These are phyloP conservation scores for Pavo muticus DNA, from an alignment of 2,113 vertebrate species.

Conservation along the genomic window DNA sequence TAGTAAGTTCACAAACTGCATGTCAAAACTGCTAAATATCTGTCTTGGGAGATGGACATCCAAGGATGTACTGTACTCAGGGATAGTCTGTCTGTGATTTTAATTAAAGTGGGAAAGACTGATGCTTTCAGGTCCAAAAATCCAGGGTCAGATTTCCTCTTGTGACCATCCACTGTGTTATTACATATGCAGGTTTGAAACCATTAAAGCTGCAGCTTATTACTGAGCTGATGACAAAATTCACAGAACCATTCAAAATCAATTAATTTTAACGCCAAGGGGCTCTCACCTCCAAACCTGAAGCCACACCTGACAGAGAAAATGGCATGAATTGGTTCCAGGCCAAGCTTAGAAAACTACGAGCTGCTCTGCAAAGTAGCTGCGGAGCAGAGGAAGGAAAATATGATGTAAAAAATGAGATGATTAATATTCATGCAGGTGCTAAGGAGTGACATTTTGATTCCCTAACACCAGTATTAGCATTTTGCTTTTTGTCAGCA, in stretches of 20 bases:
- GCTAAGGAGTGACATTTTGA: conserved; percentile 62
- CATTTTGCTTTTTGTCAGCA: conserved; percentile 73
- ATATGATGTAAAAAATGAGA: conserved; percentile 30
- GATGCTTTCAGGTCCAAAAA: conserved; percentile 1
- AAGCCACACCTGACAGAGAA: conserved; percentile 19
- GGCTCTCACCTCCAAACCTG: background rate
- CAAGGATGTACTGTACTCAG: background rate
- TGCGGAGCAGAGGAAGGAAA: conserved; percentile 6
- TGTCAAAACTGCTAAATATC: background rate
- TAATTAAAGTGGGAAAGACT: conserved; percentile 11
- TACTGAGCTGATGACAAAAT: conserved; percentile 19
- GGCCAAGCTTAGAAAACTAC: background rate
- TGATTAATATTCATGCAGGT: conserved; percentile 50
- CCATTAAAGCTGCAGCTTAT: background rate
- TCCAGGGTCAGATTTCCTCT: background rate
- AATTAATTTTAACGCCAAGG: background rate
- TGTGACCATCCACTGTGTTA: background rate
- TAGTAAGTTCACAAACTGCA: background rate
- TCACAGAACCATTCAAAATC: conserved; percentile 11
- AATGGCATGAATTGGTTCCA: background rate
- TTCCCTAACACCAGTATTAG: conserved; percentile 57
- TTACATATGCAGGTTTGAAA: background rate
- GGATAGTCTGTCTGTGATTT: background rate
- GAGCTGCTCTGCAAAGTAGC: background rate
- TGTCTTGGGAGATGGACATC: background rate